phyloP scores from a whole-genome alignment of 2,797 vertebrate genomes.

The Huso huso region DNA sequence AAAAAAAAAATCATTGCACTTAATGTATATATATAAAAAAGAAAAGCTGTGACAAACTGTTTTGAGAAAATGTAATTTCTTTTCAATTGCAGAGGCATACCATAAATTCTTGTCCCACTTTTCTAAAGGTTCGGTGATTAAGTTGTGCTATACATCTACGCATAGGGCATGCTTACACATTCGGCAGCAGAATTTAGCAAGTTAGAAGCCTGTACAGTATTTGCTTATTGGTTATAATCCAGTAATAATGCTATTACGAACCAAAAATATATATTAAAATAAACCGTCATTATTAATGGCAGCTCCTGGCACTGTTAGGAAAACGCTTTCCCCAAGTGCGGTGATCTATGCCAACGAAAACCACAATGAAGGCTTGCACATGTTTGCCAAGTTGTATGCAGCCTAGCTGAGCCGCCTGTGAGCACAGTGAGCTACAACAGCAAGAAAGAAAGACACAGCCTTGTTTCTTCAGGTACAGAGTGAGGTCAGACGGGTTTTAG shows the following conservation, averaged over 20 bases:
- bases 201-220: slow-evolving; percentile 4
- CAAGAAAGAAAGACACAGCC: too few relatives aligned
- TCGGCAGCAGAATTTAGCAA: not conserved
- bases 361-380: too few relatives aligned
- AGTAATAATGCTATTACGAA: slow-evolving; percentile 20
- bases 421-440: not conserved
- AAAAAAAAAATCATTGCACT: slow-evolving; percentile 1
- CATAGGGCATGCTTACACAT: not conserved
- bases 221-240: slow-evolving; percentile 2
- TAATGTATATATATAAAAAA: slow-evolving; percentile 1
- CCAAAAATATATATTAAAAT: too few relatives aligned
- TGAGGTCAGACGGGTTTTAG: not conserved
- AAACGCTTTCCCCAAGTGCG: too few relatives aligned
- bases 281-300: too few relatives aligned
- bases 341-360: too few relatives aligned
- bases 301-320: too few relatives aligned
- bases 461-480: not conserved
- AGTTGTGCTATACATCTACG: not conserved
- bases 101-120: not conserved
- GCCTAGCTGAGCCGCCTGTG: too few relatives aligned
- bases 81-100: slow-evolving; percentile 9
- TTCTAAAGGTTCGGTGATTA: not conserved
- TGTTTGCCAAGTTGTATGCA: too few relatives aligned
- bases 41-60: slow-evolving; percentile 17
- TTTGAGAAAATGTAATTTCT: slow-evolving; percentile 19